Evolutionary conservation across 2,888 invertebrate genomes (phyloP).

Genomic region (Leptura quadrifasciata): DNA sequence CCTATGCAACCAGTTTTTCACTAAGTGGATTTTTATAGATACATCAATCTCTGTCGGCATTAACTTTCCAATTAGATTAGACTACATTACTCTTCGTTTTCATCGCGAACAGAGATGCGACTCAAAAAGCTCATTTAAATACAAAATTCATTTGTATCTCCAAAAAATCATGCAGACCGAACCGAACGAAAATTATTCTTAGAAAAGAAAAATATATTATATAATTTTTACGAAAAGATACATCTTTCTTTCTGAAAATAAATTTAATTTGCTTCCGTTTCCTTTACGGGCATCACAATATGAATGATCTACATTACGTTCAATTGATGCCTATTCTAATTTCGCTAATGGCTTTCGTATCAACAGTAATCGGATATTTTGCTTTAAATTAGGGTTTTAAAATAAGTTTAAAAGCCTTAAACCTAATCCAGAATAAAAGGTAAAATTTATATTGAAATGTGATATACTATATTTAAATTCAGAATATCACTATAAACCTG

Average conservation of each 20-base stretch:
- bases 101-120: constrained; percentile 47
- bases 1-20: constrained; percentile 48
- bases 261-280: background rate
- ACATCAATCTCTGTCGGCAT: constrained; percentile 58
- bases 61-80: constrained; percentile 58
- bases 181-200: constrained; percentile 22
- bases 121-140: constrained; percentile 55
- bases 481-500: too few species aligned
- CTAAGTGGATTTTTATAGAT: constrained; percentile 59
- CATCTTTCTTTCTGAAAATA: background rate
- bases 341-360: too few species aligned
- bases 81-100: constrained; percentile 59
- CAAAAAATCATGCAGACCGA: constrained; percentile 20
- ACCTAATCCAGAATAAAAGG: too few species aligned
- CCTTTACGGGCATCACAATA: background rate
- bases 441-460: too few species aligned
- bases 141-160: constrained; percentile 47
- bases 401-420: too few species aligned
- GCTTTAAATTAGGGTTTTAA: too few species aligned
- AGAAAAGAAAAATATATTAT: too few species aligned
- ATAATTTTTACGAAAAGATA: background rate
- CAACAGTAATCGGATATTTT: too few species aligned
- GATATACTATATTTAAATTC: too few species aligned
- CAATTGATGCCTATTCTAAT: too few species aligned
- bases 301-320: background rate